Evolutionary conservation across 2,113 vertebrate genomes (phyloP).

Genomic region (Oreochromis niloticus): DNA sequence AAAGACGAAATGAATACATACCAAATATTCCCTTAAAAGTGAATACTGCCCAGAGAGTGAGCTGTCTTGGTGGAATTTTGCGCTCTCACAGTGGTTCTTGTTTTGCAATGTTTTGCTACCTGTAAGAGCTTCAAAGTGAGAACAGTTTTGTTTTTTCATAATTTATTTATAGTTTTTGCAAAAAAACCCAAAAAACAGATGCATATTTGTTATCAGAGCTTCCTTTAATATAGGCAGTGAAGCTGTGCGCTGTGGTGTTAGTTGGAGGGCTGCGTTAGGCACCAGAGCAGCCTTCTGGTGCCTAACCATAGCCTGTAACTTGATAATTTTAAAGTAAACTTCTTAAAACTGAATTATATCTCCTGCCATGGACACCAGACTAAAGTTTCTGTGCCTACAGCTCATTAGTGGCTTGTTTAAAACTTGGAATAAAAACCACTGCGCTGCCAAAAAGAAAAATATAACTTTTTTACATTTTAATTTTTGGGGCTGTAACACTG

Average conservation of each 20-base stretch:
- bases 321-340: background rate
- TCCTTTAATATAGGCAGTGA: background rate
- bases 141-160: background rate
- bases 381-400: background rate
- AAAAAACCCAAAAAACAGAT: background rate
- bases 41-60: background rate
- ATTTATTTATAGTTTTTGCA: background rate
- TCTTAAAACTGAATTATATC: background rate
- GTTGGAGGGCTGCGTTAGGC: background rate
- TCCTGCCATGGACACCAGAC: background rate
- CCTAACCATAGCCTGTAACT: background rate
- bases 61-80: background rate
- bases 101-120: background rate
- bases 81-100: background rate
- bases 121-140: background rate
- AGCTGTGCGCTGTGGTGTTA: rapidly evolving
- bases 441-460: background rate
- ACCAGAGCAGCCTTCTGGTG: background rate
- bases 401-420: background rate
- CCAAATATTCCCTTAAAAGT: background rate
- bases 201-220: background rate
- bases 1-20: background rate
- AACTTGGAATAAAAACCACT: background rate
- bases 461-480: background rate
- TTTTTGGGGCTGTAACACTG: background rate